Evolutionary conservation across 2,113 vertebrate species (phyloP), one percentile per base, ranked within the genome.

Genomic region (Hippoglossus stenolepis): DNA sequence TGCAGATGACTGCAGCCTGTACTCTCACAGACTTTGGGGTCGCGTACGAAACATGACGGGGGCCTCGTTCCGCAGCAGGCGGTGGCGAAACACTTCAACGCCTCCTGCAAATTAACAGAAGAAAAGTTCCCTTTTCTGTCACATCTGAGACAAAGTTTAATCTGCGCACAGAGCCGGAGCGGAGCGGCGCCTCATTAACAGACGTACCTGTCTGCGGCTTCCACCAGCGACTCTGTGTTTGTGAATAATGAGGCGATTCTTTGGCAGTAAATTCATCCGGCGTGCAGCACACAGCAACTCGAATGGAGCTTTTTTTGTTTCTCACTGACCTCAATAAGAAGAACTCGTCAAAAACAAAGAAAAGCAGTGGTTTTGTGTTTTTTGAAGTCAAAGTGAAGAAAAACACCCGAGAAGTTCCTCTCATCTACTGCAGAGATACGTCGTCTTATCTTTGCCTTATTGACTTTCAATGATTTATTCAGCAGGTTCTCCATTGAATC

Each of bases 161-260:
- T 43, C 35, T 38, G 35, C 35, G 9, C 35, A 38, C 35, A 9
- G 35, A 38, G 35, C 7, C 35, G 23, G 26, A 40, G 60, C 43
- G 57, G 47, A 38, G 35, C 20, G 64, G 28, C 51, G 80, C 53
- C 77, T 85, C 78, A 81, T 90, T 90, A 80, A 56, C 63, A n/a
- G 66, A 75, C n/a, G 3, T 59, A 78, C 71, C 85, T 81, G 66
- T 78, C 64, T 66, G 73, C 73, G 57, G 65, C 38, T 66, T 20
- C 57, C 54, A 38, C 8, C 35, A 20, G 75, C 56, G 38, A 5
- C 68, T 65, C 68, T 28, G 53, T 18, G 58, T 66, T 56, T 73
- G 72, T 68, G 75, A 87, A 85, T 87, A 88, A 89, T 85, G 83
- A 89, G 79, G 53, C 20, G 73, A 81, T 31, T 56, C 70, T 10